Conservation (phyloP, 1,140 invertebrate species). For the Holcopasites calliopsidis region DNA sequence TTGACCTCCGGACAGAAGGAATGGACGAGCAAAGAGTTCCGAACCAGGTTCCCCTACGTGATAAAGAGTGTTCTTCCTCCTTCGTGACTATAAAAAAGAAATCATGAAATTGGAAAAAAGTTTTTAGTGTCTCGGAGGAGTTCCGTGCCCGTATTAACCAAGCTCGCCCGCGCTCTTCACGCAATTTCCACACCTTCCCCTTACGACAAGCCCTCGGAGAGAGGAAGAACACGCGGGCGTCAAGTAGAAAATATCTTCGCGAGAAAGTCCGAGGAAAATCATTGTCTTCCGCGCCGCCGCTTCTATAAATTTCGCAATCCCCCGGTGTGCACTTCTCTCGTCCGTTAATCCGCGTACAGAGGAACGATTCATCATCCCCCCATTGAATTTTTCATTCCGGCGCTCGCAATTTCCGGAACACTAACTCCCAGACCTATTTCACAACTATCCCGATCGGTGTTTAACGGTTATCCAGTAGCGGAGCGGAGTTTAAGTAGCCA, state of each 20-base stretch:
- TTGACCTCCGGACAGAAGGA: no score
- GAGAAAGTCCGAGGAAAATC: conserved; percentile 27
- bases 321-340: neutral
- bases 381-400: neutral
- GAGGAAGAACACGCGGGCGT: neutral
- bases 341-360: conserved; percentile 13
- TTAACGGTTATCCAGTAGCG: no score
- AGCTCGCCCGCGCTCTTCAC: conserved; percentile 24
- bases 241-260: conserved; percentile 37
- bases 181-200: conserved; percentile 11
- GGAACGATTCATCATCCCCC: conserved; percentile 4
- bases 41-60: no score
- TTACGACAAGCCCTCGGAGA: neutral
- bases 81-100: conserved; percentile 23
- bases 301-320: conserved; percentile 34
- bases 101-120: conserved; percentile 46
- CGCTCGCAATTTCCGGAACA: neutral
- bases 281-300: conserved; percentile 25
- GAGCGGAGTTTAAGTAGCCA: no score
- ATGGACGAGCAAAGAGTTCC: no score
- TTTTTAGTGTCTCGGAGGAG: conserved; percentile 34
- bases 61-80: conserved; percentile 20
- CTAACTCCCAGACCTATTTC: neutral
- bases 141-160: conserved; percentile 19
- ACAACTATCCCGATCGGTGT: no score